Base-by-base conservation (phyloP, 1,140 invertebrate species). In the Ceratoteleas bidentatus region DNA sequence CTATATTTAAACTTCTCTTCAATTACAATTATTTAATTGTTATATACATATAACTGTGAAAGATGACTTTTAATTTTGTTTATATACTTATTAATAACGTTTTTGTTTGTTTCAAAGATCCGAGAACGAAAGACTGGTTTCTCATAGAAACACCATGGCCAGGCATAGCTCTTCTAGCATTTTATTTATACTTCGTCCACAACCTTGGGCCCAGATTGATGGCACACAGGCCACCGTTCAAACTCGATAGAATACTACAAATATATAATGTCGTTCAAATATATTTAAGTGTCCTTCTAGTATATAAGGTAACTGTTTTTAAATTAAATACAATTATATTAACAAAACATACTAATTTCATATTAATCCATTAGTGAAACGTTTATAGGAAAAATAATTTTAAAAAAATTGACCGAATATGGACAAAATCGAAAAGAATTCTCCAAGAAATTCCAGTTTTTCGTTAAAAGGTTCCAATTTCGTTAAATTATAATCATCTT, bases 151-250 rank as follows among this genome's bases (percentile, higher is more conserved):
- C 93, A 0, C 94, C 94, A n/a, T 93, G 92, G 85, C 92, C 92
- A 6, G 89, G 92, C 0, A 6, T 94, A 1, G 76, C 81, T 0
- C 90, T 97, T 8, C 88, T 96, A 57, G 85, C 91, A 7, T 87
- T 93, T 8, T 97, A 97, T 85, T 89, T 96, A 40, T 90, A 94
- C 47, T 93, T 95, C 65, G 93, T 97, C 2, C 92, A 94, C 38
- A 92, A 92, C 40, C 90, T 95, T 62, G 95, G 96, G 3, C 96
- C 96, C 2, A 91, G 90, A 57, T 92, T 94, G 47, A 98, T 98
- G 96, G 93, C 93, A 73, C 92, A 94, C 64, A 92, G 95, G 60
- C 90, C 93, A 81, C 94, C 96, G 0, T 95, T 94, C 82, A 92
- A 96, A 68, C 89, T 97, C 0, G 92, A 95, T n/a, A 92, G 89